Base-by-base conservation (phyloP, 2,888 invertebrate genomes). In the Latrodectus hesperus region DNA sequence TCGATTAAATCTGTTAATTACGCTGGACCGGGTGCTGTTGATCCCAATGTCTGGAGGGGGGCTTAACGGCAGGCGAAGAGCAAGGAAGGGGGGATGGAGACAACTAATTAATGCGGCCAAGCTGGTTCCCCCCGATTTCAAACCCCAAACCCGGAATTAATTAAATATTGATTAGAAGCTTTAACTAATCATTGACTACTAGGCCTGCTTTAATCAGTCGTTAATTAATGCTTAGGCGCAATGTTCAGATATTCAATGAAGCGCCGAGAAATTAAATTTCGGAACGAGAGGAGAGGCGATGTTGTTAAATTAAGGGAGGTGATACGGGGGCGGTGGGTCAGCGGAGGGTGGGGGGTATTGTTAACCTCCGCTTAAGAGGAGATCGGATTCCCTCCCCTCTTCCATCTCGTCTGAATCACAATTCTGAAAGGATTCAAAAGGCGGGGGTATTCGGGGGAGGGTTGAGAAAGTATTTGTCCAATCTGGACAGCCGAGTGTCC, bases 161-260 rank as follows among this genome's bases (percentile, higher is more conserved):
- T 88, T 88, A 88, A 88, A 88, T 88, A 88, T 88, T 88, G 87
- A 88, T 88, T 88, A 87, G 87, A 67, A 88, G 83, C 87, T 82
- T 88, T 88, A 88, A 88, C 87, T 88, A 88, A 88, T 88, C 87
- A 88, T 88, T 88, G 87, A 88, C 87, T 88, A 88, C 87, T 83
- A 87, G 86, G 81, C 80, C 86, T 78, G 82, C 87, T 78, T 88
- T 88, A 88, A 88, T 88, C 87, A 88, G 83, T 88, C 87, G 87
- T 88, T 88, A 88, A 88, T 88, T 88, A 88, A 88, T 88, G 87
- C 87, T 75, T 65, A 78, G 87, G 82, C 86, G 81, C 81, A 72
- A 80, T 85, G 85, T 80, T 86, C 78, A 88, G 87, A 82, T 83
- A 83, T 83, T 82, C 82, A 88, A 83, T 83, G 83, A 74, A 83